phyloP scores from a whole-genome alignment of 2,113 vertebrate genomes.

The Cariama cristata region DNA sequence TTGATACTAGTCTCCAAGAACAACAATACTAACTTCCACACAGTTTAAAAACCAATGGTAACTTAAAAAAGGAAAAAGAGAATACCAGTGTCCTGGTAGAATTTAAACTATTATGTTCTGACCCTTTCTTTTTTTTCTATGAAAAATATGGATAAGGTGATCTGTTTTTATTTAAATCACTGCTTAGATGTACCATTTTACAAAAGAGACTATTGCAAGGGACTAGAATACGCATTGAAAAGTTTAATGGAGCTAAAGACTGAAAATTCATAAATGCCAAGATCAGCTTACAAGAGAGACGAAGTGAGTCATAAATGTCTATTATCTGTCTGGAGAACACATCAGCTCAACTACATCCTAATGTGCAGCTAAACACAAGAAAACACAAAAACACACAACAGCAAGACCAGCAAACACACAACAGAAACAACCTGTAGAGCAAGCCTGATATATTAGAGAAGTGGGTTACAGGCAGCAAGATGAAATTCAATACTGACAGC shows the following conservation, averaged over 20 bases:
- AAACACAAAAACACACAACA: background rate
- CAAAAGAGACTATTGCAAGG: background rate
- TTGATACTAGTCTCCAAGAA: background rate
- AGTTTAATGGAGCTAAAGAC: background rate
- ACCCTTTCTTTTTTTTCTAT: background rate
- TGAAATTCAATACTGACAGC: conserved; percentile 28
- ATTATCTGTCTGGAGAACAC: background rate
- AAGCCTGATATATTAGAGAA: background rate
- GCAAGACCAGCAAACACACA: background rate
- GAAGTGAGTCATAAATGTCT: background rate
- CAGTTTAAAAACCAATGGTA: background rate
- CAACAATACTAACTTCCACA: background rate
- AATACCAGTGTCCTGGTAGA: background rate
- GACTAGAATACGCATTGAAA: background rate
- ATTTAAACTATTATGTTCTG: background rate
- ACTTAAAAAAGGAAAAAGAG: background rate
- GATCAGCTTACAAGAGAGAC: background rate
- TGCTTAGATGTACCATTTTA: background rate
- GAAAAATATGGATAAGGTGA: background rate
- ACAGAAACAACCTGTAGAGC: background rate
- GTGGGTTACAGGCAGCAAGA: background rate
- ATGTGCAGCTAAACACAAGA: background rate
- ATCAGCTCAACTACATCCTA: background rate
- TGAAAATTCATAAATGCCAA: background rate
- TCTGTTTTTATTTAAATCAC: background rate